A percentile compares a stretch with the other conserved stretches of the same genome.
Evolutionary conservation across 2,113 vertebrate species (phyloP).

Genomic region (Xiphophorus hellerii): DNA sequence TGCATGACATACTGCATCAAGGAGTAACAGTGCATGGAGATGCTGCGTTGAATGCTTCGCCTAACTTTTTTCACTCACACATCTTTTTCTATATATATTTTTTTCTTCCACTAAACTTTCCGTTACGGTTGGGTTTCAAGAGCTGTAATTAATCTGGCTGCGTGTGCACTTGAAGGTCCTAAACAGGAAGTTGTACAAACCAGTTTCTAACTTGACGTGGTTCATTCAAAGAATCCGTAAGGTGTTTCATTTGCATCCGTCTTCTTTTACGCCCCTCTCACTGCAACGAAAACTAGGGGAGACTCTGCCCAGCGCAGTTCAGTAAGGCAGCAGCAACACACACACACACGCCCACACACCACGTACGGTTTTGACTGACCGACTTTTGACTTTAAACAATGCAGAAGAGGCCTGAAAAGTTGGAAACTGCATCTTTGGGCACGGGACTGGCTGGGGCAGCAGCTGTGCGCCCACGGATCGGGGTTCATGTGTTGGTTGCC

Average conservation of each 20-base stretch:
- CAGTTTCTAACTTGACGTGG: not conserved
- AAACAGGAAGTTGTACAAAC: slow-evolving; percentile 17
- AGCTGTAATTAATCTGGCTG: not conserved
- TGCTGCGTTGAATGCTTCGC: no score
- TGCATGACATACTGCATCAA: not conserved
- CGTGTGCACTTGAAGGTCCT: not conserved
- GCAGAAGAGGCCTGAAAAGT: slow-evolving; percentile 28
- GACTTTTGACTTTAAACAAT: slow-evolving; percentile 44
- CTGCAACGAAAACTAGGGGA: slow-evolving; percentile 27
- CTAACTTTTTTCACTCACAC: not conserved
- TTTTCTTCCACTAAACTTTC: not conserved
- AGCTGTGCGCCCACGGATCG: slow-evolving; percentile 64
- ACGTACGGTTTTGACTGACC: not conserved
- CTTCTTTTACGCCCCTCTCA: slow-evolving; percentile 50
- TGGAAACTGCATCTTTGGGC: slow-evolving; percentile 42
- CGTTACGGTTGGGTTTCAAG: no score
- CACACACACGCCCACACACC: not conserved
- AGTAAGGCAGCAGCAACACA: slow-evolving; percentile 4
- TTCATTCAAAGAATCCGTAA: not conserved
- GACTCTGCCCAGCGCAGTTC: slow-evolving; percentile 47
- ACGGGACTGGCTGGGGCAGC: slow-evolving; percentile 38
- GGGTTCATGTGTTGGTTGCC: slow-evolving; percentile 50
- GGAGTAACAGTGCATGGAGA: no score
- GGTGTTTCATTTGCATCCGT: slow-evolving; percentile 24
- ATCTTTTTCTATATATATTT: not conserved